phyloP scores from a whole-genome alignment of 2,888 invertebrate genomes.

The Gymnocheta viridis region DNA sequence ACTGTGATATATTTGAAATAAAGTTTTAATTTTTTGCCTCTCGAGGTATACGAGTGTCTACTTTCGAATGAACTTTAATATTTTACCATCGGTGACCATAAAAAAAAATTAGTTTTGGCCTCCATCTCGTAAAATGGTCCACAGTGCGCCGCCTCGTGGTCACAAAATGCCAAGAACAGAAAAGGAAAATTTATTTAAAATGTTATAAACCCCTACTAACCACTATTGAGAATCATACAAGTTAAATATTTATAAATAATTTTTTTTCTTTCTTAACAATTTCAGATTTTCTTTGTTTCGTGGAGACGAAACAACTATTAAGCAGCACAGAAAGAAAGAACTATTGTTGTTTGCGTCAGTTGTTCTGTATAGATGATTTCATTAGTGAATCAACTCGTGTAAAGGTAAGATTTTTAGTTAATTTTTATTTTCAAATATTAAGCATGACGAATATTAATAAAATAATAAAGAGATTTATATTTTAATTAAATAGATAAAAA shows the following conservation, averaged over 20 bases:
- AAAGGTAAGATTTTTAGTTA: slow-evolving; percentile 52
- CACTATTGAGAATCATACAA: neutral
- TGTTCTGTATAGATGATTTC: slow-evolving; percentile 58
- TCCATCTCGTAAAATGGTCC: too few species aligned
- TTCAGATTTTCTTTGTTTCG: slow-evolving; percentile 56
- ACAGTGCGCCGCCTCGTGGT: too few species aligned
- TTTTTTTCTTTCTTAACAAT: slow-evolving; percentile 44
- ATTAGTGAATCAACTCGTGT: slow-evolving; percentile 51
- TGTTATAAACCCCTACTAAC: neutral
- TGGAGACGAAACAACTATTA: slow-evolving; percentile 39
- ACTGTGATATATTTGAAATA: too few species aligned
- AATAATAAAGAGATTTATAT: neutral
- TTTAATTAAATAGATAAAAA: slow-evolving; percentile 13
- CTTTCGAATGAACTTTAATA: too few species aligned
- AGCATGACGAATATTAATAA: neutral
- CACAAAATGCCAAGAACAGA: too few species aligned
- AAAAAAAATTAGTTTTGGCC: too few species aligned
- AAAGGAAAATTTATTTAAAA: too few species aligned
- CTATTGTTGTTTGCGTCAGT: slow-evolving; percentile 38
- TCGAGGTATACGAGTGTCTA: too few species aligned
- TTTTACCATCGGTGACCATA: too few species aligned
- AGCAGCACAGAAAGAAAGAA: neutral
- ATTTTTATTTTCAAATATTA: neutral
- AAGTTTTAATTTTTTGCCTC: too few species aligned
- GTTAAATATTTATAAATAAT: slow-evolving; percentile 31